Evolutionary conservation across 2,113 vertebrate species (phyloP).

Genomic region (Malurus melanocephalus): DNA sequence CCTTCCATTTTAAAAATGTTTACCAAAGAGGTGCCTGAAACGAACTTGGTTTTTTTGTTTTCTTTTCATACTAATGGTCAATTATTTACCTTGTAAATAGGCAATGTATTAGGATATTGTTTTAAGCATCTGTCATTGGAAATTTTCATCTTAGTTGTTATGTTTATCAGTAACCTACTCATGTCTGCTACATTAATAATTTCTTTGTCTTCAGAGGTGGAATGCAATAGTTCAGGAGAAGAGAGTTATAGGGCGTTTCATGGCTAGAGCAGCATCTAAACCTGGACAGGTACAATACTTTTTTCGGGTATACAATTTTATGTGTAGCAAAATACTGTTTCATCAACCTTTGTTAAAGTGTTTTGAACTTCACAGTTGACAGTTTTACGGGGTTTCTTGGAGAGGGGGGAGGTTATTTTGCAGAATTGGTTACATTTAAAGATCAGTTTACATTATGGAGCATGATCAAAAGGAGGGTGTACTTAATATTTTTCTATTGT

Average conservation of each 20-base stretch:
- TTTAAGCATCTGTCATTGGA: slow-evolving; percentile 35
- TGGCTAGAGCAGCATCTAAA: slow-evolving; percentile 54
- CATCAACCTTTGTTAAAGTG: not conserved
- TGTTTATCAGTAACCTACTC: slow-evolving; percentile 37
- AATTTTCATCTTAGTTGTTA: slow-evolving; percentile 18
- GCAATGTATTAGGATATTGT: slow-evolving; percentile 21
- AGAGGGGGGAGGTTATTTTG: not conserved
- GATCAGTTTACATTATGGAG: not conserved
- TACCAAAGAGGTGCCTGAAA: not conserved
- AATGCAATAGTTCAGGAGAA: slow-evolving; percentile 79
- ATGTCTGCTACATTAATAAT: slow-evolving; percentile 23
- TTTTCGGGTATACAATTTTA: not conserved
- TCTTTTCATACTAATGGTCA: not conserved
- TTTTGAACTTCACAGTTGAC: not conserved
- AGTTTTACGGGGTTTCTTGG: not conserved
- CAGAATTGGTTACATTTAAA: not conserved
- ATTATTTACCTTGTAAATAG: slow-evolving; percentile 17
- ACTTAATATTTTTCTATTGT: not conserved
- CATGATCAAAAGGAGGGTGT: not conserved
- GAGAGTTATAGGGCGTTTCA: slow-evolving; percentile 64
- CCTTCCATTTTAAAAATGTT: slow-evolving; percentile 49
- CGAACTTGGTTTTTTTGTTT: not conserved
- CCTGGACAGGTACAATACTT: slow-evolving; percentile 79
- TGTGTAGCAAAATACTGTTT: not conserved
- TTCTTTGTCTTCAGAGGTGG: slow-evolving; percentile 74